A percentile compares a stretch with the other conserved stretches of the same genome.
These are phyloP conservation scores for Ridgeia piscesae DNA, from an alignment of 1,140 invertebrate species.

Conservation along the genomic window DNA sequence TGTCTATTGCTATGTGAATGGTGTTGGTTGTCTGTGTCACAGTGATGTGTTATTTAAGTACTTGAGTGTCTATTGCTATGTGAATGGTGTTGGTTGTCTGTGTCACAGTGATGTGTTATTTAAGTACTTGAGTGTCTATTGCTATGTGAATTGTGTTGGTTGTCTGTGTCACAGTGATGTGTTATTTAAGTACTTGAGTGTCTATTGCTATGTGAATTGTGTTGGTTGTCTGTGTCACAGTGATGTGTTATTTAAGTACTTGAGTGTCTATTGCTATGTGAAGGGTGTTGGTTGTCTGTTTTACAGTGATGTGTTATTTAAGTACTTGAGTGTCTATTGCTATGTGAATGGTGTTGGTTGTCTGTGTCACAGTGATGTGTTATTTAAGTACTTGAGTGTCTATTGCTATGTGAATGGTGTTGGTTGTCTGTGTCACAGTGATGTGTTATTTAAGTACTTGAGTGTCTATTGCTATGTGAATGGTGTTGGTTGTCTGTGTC, in stretches of 20 bases:
- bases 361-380: conserved; percentile 5
- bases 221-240: neutral
- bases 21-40: too few relatives aligned
- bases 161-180: neutral
- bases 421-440: too few relatives aligned
- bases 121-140: neutral
- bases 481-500: neutral
- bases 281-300: neutral
- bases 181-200: conserved; percentile 29
- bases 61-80: neutral
- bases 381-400: conserved; percentile 24
- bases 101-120: conserved; percentile 28
- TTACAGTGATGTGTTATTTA: conserved; percentile 28
- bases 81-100: neutral
- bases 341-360: neutral
- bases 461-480: neutral
- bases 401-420: neutral
- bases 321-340: neutral
- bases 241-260: conserved; percentile 29
- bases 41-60: too few relatives aligned
- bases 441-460: conserved; percentile 30
- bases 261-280: neutral
- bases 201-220: neutral
- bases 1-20: too few relatives aligned
- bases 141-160: neutral